Evolutionary conservation across 1,140 invertebrate species (phyloP), one percentile per base, ranked within the genome.

Genomic region (Eurosta solidaginis): DNA sequence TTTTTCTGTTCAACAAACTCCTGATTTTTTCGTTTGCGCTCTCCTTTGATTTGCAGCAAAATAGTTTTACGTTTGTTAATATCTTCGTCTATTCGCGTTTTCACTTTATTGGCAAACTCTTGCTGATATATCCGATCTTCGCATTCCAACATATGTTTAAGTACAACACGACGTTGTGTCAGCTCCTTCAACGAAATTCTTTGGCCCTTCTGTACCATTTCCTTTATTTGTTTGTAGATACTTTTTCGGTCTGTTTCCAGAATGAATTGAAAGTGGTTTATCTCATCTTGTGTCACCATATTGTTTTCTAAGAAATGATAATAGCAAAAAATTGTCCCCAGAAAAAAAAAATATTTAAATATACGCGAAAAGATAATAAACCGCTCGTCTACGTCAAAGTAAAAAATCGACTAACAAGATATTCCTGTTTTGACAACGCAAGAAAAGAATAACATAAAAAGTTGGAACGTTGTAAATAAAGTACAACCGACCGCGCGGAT

Each of bases 71-170:
- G n/a, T n/a, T n/a, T n/a, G n/a, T n/a, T n/a, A n/a, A n/a, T n/a
- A n/a, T n/a, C n/a, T n/a, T 84, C 79, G 10, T 83, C 82, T 12
- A 84, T 81, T 6, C 85, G 83, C 25, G 82, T 81, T 50, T 79
- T 82, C 3, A 86, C 85, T 36, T 83, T 84, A 74, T 79, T 77
- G 4, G 83, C 77, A 47, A 86, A 86, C 75, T 86, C 85, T 36
- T 83, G 44, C 73, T 86, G 82, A 73, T 80, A 86, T 4, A 77
- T 22, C 77, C 81, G 80, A 42, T 86, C 85, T 76, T 86, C 85
- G 22, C 68, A 27, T 0, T 86, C 85, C n/a, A 86, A 77, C 68
- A 82, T 33, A 1, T 44, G 12, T 73, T 84, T 82, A n/a, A 86
- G 20, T 3, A 79, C 78, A 0, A 0, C 6, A 36, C 80, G 82